phyloP scores from a whole-genome alignment of 2,797 vertebrate species.

The Esox masquinongy region DNA sequence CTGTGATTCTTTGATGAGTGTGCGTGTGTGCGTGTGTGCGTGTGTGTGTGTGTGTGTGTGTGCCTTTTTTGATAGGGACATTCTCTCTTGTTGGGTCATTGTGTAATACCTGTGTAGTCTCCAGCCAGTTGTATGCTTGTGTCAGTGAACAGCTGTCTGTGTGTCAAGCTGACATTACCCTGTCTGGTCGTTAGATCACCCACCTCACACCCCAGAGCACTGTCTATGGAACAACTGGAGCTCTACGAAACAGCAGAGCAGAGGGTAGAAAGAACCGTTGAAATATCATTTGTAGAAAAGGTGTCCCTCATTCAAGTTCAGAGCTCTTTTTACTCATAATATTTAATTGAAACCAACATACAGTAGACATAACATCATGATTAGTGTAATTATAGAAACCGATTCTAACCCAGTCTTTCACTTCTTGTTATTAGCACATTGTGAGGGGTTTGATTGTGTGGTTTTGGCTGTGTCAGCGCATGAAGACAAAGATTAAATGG shows the following conservation, averaged over 20 bases:
- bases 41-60: neutral
- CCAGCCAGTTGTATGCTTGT: slow-evolving; percentile 65
- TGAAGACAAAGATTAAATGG: neutral
- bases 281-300: neutral
- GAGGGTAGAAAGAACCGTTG: neutral
- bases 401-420: neutral
- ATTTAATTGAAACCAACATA: too few relatives aligned
- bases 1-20: neutral
- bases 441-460: neutral
- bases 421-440: neutral
- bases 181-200: slow-evolving; percentile 75
- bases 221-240: slow-evolving; percentile 62
- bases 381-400: neutral
- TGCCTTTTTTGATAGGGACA: neutral
- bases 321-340: neutral
- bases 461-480: neutral
- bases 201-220: slow-evolving; percentile 68
- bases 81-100: neutral
- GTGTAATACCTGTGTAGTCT: slow-evolving; percentile 73
- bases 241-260: slow-evolving; percentile 41
- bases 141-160: slow-evolving; percentile 65
- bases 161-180: slow-evolving; percentile 55
- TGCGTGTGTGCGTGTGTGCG: neutral
- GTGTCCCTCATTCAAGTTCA: neutral
- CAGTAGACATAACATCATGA: too few relatives aligned